Percentiles rank a stretch among this genome's conserved stretches.
These are phyloP conservation scores for Sebastiscus tertius DNA, from an alignment of 2,797 vertebrate species.

Conservation along the genomic window DNA sequence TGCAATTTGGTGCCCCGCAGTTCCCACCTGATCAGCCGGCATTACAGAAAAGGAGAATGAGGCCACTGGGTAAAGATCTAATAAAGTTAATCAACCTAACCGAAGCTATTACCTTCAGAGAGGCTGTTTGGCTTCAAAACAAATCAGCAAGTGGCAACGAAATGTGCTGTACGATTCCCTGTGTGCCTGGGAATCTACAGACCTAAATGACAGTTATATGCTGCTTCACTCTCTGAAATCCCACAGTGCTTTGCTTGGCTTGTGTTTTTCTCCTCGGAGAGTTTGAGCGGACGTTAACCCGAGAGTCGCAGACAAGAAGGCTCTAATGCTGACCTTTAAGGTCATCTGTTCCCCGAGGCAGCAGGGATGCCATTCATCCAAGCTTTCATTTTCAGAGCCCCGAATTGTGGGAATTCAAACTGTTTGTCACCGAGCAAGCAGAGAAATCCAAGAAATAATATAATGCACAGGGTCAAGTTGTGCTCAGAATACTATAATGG, in stretches of 20 bases:
- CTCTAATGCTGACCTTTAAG: conserved; percentile 47
- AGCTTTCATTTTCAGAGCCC: conserved; percentile 32
- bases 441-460: neutral
- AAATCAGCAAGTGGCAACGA: conserved; percentile 36
- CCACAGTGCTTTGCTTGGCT: neutral
- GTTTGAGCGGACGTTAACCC: conserved; percentile 38
- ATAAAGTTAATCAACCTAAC: conserved; percentile 58
- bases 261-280: conserved; percentile 24
- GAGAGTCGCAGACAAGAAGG: conserved; percentile 38
- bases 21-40: conserved; percentile 49
- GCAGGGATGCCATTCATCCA: conserved; percentile 27
- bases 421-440: neutral
- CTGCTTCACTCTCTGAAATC: neutral
- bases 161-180: neutral
- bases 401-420: conserved; percentile 28
- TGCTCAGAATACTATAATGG: neutral
- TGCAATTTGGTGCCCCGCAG: conserved; percentile 48
- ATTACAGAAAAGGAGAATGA: conserved; percentile 40
- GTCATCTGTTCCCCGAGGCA: conserved; percentile 45
- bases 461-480: neutral
- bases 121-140: conserved; percentile 39
- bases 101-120: conserved; percentile 47
- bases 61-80: conserved; percentile 58
- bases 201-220: conserved; percentile 9
- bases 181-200: conserved; percentile 10